A percentile compares a stretch with the other conserved stretches of the same genome.
Evolutionary conservation across 1,140 invertebrate species (phyloP).

Genomic region (Thrips palmi): DNA sequence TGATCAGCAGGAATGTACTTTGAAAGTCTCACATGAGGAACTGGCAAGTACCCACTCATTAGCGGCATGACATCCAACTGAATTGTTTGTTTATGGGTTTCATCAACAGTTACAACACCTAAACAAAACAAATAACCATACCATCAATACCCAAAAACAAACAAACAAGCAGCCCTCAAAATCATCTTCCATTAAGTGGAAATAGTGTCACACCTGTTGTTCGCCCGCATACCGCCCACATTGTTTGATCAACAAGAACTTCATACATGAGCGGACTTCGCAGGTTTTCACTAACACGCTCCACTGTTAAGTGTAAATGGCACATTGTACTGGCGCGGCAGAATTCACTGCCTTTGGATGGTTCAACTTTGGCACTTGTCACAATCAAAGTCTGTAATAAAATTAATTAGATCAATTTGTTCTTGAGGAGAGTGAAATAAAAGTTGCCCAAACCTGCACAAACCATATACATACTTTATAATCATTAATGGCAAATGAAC

Average conservation of each 20-base stretch:
- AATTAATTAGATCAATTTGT: constrained; percentile 3
- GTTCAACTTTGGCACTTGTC: constrained; percentile 60
- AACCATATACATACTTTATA: constrained; percentile 32
- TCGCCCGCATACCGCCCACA: constrained; percentile 81
- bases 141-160: not conserved
- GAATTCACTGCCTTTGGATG: constrained; percentile 63
- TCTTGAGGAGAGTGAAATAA: not conserved
- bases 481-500: constrained; percentile 38
- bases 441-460: not conserved
- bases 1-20: constrained; percentile 69
- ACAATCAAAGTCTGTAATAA: constrained; percentile 58
- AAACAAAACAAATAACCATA: constrained; percentile 15
- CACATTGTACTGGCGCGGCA: constrained; percentile 77
- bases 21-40: constrained; percentile 73
- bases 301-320: constrained; percentile 58
- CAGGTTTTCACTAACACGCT: constrained; percentile 27
- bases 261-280: constrained; percentile 73
- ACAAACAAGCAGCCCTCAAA: too few relatives aligned
- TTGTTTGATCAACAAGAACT: constrained; percentile 71
- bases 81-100: constrained; percentile 47
- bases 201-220: constrained; percentile 66
- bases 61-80: constrained; percentile 80
- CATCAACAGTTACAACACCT: constrained; percentile 67
- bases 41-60: constrained; percentile 67
- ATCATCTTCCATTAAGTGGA: too few relatives aligned